Evolutionary conservation across 2,113 vertebrate species (phyloP).

Genomic region (Triplophysa tibetana): DNA sequence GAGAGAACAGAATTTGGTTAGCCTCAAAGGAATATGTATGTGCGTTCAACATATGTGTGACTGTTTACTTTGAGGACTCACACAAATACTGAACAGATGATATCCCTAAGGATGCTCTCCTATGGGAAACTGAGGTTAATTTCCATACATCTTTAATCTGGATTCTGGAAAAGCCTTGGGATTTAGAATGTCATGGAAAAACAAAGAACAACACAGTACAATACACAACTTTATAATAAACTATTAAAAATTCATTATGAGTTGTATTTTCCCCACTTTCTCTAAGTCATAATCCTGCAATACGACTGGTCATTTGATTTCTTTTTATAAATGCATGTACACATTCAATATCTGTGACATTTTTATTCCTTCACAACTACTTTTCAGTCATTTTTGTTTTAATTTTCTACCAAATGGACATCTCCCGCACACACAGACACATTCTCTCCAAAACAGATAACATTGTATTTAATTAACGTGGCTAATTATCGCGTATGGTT

Average conservation of each 20-base stretch:
- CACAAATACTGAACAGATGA: slow-evolving; percentile 69
- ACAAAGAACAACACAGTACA: slow-evolving; percentile 49
- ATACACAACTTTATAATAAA: slow-evolving; percentile 53
- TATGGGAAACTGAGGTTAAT: slow-evolving; percentile 64
- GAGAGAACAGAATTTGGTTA: not conserved
- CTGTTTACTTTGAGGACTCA: slow-evolving; percentile 39
- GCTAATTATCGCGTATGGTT: slow-evolving; percentile 53
- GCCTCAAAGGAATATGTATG: not conserved
- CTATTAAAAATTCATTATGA: slow-evolving; percentile 47
- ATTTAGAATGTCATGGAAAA: slow-evolving; percentile 45
- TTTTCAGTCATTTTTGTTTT: slow-evolving; percentile 29
- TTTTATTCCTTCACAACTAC: not conserved
- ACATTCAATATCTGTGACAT: not conserved
- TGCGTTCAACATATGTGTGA: slow-evolving; percentile 35
- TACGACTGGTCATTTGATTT: slow-evolving; percentile 15
- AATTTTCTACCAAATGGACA: slow-evolving; percentile 42
- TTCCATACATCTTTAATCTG: slow-evolving; percentile 60
- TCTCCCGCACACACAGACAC: not conserved
- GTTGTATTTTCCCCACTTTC: slow-evolving; percentile 12
- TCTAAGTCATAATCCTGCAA: slow-evolving; percentile 8
- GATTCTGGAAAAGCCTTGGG: slow-evolving; percentile 59
- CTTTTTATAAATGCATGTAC: not conserved
- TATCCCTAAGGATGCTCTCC: slow-evolving; percentile 66
- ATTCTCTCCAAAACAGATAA: slow-evolving; percentile 39
- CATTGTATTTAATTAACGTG: slow-evolving; percentile 51